A percentile compares a stretch with the other conserved stretches of the same genome.
These are phyloP conservation scores for Pipa parva DNA, from an alignment of 2,113 vertebrate species.

Conservation along the genomic window DNA sequence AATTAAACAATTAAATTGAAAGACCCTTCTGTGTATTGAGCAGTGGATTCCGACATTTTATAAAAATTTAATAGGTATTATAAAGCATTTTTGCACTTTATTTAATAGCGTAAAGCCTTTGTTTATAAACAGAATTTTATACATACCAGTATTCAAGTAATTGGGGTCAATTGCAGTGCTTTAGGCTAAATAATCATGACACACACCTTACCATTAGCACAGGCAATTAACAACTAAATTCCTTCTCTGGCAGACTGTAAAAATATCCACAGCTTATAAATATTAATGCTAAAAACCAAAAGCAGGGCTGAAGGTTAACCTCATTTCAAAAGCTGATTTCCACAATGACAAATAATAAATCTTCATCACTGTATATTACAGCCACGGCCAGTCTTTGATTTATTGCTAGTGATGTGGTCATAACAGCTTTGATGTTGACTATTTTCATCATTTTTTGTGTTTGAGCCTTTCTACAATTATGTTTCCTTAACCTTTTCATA, in stretches of 20 bases:
- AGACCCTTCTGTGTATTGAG: no score
- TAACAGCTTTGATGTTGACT: neutral
- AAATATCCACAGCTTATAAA: neutral
- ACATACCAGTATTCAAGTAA: no score
- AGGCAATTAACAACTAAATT: constrained; percentile 6
- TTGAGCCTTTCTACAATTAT: neutral
- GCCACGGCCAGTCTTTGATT: neutral
- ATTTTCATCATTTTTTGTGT: no score
- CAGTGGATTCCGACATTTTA: no score
- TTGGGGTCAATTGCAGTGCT: constrained; percentile 14
- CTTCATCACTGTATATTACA: neutral
- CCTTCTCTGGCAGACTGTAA: neutral
- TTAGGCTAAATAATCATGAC: neutral
- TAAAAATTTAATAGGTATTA: no score
- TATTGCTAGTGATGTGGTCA: neutral
- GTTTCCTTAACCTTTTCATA: no score
- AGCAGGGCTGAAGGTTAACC: neutral
- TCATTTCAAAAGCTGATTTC: neutral
- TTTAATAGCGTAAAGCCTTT: no score
- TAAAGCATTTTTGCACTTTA: no score
- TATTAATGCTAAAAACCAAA: neutral
- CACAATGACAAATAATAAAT: neutral
- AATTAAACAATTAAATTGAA: no score
- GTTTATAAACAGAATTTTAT: no score
- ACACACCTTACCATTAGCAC: neutral